Percentiles rank a stretch among this genome's conserved stretches.
Evolutionary conservation across 2,113 vertebrate genomes (phyloP).

Genomic region (Cathartes aura): DNA sequence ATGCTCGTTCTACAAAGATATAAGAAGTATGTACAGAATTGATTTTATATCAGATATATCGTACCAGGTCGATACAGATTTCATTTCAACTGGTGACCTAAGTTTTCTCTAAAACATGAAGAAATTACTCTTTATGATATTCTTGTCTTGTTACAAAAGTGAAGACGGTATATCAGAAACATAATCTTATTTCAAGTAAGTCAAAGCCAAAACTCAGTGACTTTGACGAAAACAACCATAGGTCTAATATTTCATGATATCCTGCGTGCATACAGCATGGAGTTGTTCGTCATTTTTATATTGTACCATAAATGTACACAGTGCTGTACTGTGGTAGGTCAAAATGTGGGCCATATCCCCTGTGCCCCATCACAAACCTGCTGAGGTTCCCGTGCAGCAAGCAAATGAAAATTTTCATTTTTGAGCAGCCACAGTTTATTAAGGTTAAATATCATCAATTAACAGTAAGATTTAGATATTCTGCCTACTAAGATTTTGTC

Average conservation of each 20-base stretch:
- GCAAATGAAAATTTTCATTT: background rate
- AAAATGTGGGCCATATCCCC: conserved; percentile 24
- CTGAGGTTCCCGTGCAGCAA: background rate
- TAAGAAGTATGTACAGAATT: background rate
- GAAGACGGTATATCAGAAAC: background rate
- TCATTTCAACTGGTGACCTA: background rate
- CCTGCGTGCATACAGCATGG: background rate
- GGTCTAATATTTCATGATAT: background rate
- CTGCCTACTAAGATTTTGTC: background rate
- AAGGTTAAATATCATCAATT: background rate
- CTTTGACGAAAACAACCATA: background rate
- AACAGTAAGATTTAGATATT: background rate
- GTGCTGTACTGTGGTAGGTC: background rate
- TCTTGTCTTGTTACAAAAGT: background rate
- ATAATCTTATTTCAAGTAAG: background rate
- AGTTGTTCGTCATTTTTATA: background rate
- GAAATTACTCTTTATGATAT: background rate
- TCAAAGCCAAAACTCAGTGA: background rate
- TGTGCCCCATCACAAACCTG: conserved; percentile 28
- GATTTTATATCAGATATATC: background rate
- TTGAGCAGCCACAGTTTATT: background rate
- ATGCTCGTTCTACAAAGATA: background rate
- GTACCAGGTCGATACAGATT: background rate
- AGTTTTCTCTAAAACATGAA: background rate
- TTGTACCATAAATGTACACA: background rate